Evolutionary conservation across 2,797 vertebrate genomes (phyloP).

Genomic region (Neosilurus hyrtlii): DNA sequence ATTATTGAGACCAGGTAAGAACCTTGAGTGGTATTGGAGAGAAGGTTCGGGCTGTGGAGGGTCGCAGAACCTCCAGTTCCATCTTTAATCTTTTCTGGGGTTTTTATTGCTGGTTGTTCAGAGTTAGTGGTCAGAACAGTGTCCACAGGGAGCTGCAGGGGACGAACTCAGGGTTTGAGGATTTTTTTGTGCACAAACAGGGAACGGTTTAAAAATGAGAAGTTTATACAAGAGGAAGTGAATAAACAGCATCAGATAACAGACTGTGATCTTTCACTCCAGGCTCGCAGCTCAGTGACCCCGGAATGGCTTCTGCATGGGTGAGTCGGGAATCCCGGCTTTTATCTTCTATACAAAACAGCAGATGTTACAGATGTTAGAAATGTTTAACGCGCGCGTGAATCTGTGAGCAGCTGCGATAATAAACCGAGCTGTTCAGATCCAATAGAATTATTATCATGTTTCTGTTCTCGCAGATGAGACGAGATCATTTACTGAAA

Average conservation of each 20-base stretch:
- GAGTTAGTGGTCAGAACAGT: not conserved
- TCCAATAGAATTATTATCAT: not conserved
- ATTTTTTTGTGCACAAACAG: not conserved
- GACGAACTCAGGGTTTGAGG: too few relatives aligned
- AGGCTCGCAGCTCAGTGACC: not conserved
- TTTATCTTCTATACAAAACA: too few relatives aligned
- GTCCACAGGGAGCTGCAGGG: not conserved
- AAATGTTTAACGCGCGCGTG: too few relatives aligned
- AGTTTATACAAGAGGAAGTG: not conserved
- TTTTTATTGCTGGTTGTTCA: too few relatives aligned
- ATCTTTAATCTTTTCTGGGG: not conserved
- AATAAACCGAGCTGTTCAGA: too few relatives aligned
- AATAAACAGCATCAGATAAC: not conserved
- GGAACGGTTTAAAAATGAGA: not conserved
- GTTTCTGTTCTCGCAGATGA: not conserved
- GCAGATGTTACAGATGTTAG: too few relatives aligned
- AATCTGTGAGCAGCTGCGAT: not conserved
- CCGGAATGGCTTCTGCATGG: constrained; percentile 16
- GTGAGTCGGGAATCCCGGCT: not conserved
- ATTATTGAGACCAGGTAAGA: too few relatives aligned
- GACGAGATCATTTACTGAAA: too few relatives aligned
- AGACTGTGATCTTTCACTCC: not conserved
- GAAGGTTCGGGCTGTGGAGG: not conserved
- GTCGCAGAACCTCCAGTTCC: too few relatives aligned
- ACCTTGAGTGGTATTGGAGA: too few relatives aligned